Evolutionary conservation across 2,888 invertebrate species (phyloP).

Genomic region (Clostera curtula): DNA sequence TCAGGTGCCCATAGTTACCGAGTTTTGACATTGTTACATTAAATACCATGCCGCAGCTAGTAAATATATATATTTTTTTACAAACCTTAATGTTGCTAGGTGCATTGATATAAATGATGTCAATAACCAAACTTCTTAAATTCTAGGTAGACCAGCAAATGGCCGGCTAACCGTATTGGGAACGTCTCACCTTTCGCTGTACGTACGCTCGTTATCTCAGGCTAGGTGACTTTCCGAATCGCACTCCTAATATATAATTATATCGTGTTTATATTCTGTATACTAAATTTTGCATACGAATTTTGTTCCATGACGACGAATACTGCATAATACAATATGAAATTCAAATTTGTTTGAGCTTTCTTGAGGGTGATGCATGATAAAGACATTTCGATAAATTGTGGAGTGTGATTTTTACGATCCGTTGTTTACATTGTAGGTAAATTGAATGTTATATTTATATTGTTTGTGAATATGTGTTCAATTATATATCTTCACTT

Average conservation of each 20-base stretch:
- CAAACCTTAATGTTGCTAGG: too few relatives aligned
- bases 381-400: too few relatives aligned
- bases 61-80: conserved; percentile 8
- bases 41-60: background rate
- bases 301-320: conserved; percentile 16
- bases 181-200: conserved; percentile 24
- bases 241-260: conserved; percentile 20
- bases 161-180: conserved; percentile 11
- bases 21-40: too few relatives aligned
- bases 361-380: conserved; percentile 21
- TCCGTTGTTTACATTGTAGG: too few relatives aligned
- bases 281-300: conserved; percentile 17
- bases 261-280: conserved; percentile 16
- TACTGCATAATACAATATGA: conserved; percentile 27
- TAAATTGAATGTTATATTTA: too few relatives aligned
- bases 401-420: too few relatives aligned
- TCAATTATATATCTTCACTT: too few relatives aligned
- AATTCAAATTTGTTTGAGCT: conserved; percentile 27
- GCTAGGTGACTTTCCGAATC: conserved; percentile 34
- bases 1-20: too few relatives aligned
- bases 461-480: too few relatives aligned
- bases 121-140: too few relatives aligned
- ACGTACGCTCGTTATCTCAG: conserved; percentile 40
- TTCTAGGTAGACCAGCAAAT: conserved; percentile 50
- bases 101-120: too few relatives aligned